Base-by-base conservation (phyloP, 2,888 invertebrate genomes). In the Hedychridium roseum region DNA sequence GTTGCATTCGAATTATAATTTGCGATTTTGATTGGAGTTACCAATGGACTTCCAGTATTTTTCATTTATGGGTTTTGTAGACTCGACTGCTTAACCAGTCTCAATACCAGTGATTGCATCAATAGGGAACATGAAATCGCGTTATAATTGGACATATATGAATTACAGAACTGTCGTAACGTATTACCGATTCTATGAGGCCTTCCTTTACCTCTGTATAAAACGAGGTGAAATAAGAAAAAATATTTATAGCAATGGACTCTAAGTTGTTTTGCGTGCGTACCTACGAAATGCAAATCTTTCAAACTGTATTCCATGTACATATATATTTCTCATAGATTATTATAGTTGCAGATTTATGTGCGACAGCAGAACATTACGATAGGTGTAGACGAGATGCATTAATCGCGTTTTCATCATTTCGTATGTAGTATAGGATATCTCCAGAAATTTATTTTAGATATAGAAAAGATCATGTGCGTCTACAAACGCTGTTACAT, bases 401-500 rank as follows among this genome's bases (percentile, higher is more conserved):
- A 16, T 35, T 50, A 43, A 35, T 37, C 11, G 49, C 53, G 52
- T 52, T 62, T 61, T 50, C 38, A 48, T 32, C 37, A 46, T 31
- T 43, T 27, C 28, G 34, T n/a, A n/a, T n/a, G 28, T 50, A 48
- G 20, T 30, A 42, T 32, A 36, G 21, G 36, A 43, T 20, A 17
- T 11, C n/a, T 49, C 57, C 35, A 17, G 28, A 39, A 39, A 7
- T 44, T 31, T 20, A 41, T 34, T 7, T 23, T 32, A 36, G 28
- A 6, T 38, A 16, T 23, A 39, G 35, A 38, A 31, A 47, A n/a
- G 38, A 27, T 27, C 21, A 9, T 7, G 31, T 26, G 26, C 26
- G 26, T 28, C 17, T 15, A 4, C 28, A 43, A 42, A 15, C 15
- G 18, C n/a, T 9, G 12, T 7, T 30, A 12, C 4, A 30, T 30